These are phyloP conservation scores for Sebastes fasciatus DNA, from an alignment of 2,113 vertebrate genomes.

Conservation along the genomic window DNA sequence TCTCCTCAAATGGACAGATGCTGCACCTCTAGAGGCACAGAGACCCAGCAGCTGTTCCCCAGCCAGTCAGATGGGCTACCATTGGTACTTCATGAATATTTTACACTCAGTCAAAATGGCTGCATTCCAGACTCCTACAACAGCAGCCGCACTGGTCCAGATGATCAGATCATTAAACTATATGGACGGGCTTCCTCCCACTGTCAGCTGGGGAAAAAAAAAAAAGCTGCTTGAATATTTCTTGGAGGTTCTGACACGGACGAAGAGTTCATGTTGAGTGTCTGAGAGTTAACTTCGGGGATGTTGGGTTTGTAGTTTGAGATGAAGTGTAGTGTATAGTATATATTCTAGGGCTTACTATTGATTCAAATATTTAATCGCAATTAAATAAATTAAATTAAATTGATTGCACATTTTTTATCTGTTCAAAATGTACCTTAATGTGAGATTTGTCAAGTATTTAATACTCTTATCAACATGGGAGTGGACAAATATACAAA, in stretches of 20 bases:
- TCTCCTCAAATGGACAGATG: conserved; percentile 83
- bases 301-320: neutral
- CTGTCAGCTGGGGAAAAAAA: conserved; percentile 40
- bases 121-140: conserved; percentile 78
- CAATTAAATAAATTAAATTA: no score
- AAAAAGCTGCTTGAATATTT: conserved; percentile 23
- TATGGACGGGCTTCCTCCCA: conserved; percentile 63
- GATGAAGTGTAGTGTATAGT: neutral
- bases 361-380: no score
- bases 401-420: no score
- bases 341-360: neutral
- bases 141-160: conserved; percentile 72
- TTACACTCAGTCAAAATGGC: conserved; percentile 82
- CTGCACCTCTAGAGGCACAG: conserved; percentile 85
- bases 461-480: no score
- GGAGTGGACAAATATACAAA: no score
- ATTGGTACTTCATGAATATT: conserved; percentile 86
- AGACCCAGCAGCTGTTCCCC: conserved; percentile 84
- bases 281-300: neutral
- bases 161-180: conserved; percentile 76
- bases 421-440: no score
- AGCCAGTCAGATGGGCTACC: conserved; percentile 82
- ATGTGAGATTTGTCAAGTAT: no score
- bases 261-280: conserved; percentile 22
- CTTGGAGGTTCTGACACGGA: conserved; percentile 14